Percentiles rank a stretch among this genome's conserved stretches.
phyloP scores from a whole-genome alignment of 1,140 invertebrate genomes.

The Choristoneura fumiferana region DNA sequence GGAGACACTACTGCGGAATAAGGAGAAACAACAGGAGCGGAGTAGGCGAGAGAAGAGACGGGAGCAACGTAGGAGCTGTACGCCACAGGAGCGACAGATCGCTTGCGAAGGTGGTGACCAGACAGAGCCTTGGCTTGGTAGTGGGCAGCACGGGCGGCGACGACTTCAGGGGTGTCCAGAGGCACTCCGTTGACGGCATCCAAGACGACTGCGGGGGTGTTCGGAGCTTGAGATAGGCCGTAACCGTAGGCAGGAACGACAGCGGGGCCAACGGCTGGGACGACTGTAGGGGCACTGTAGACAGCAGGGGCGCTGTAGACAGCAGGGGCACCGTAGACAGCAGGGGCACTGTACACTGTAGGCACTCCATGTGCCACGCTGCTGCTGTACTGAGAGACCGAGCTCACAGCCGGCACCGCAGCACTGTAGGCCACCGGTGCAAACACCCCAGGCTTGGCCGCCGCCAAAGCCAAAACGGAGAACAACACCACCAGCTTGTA shows the following conservation, averaged over 20 bases:
- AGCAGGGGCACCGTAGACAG: conserved; percentile 41
- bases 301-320: conserved; percentile 38
- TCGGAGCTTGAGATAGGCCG: conserved; percentile 47
- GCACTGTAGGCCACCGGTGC: conserved; percentile 57
- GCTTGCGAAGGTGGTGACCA: conserved; percentile 63
- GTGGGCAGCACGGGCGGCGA: conserved; percentile 72
- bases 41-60: conserved; percentile 38
- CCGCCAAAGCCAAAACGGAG: conserved; percentile 57
- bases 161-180: conserved; percentile 72
- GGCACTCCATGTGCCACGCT: conserved; percentile 56
- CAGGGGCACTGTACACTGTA: conserved; percentile 28
- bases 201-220: conserved; percentile 61
- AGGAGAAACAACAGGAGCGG: conserved; percentile 39
- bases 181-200: conserved; percentile 62
- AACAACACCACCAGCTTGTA: conserved; percentile 74
- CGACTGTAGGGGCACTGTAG: conserved; percentile 40
- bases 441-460: conserved; percentile 63
- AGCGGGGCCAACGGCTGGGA: conserved; percentile 45
- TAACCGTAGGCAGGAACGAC: conserved; percentile 27
- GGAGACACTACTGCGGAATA: conserved; percentile 39
- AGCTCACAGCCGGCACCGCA: conserved; percentile 46
- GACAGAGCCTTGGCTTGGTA: conserved; percentile 64
- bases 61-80: conserved; percentile 36
- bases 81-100: conserved; percentile 54
- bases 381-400: conserved; percentile 65